Evolutionary conservation across 2,888 invertebrate species (phyloP).

Genomic region (Stegana nigrithorax): DNA sequence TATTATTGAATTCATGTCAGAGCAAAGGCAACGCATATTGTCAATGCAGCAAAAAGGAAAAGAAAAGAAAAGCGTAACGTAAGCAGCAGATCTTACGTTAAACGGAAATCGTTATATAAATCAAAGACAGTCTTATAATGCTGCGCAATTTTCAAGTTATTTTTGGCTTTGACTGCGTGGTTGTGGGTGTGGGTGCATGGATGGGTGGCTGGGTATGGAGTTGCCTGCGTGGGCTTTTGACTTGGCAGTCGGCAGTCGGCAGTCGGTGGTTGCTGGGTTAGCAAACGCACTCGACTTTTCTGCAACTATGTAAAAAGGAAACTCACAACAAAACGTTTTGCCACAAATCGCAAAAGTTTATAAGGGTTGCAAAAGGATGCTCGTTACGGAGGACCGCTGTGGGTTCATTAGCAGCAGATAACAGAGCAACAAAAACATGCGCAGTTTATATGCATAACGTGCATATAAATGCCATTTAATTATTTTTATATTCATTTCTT

Average conservation of each 20-base stretch:
- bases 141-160: slow-evolving; percentile 54
- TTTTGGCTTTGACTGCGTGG: slow-evolving; percentile 31
- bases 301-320: too few relatives aligned
- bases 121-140: slow-evolving; percentile 60
- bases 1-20: slow-evolving; percentile 61
- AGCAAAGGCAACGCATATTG: slow-evolving; percentile 53
- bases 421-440: background rate
- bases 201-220: background rate
- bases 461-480: slow-evolving; percentile 7
- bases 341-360: too few relatives aligned
- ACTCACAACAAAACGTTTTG: too few relatives aligned
- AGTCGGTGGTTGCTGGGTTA: slow-evolving; percentile 5
- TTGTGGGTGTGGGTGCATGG: slow-evolving; percentile 15
- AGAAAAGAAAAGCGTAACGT: background rate
- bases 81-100: slow-evolving; percentile 26
- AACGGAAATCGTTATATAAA: slow-evolving; percentile 63
- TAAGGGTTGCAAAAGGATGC: slow-evolving; percentile 11
- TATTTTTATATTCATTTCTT: background rate
- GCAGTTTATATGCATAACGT: too few relatives aligned
- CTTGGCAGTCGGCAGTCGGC: background rate
- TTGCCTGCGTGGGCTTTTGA: background rate
- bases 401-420: slow-evolving; percentile 9
- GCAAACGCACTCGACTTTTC: too few relatives aligned
- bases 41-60: slow-evolving; percentile 48
- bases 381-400: too few relatives aligned